Percentiles rank a stretch among this genome's conserved stretches.
These are phyloP conservation scores for Hephaestus fuliginosus DNA, from an alignment of 2,797 vertebrate species.

Conservation along the genomic window DNA sequence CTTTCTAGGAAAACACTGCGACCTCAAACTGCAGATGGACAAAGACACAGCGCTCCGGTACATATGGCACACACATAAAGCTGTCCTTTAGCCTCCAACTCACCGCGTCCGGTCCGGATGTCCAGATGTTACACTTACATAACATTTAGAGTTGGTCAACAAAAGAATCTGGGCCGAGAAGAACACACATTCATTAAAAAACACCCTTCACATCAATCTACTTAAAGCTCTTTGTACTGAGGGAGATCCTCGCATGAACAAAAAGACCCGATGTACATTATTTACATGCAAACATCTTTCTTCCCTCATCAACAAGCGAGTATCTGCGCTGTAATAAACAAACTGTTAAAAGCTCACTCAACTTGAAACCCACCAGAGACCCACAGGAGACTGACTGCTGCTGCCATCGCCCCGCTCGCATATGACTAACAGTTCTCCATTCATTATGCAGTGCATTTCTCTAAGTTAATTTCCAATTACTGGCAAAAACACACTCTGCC, in stretches of 20 bases:
- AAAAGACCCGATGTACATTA: background rate
- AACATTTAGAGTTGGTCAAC: constrained; percentile 39
- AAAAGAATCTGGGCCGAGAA: constrained; percentile 23
- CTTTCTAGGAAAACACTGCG: constrained; percentile 4
- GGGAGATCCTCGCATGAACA: background rate
- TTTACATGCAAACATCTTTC: constrained; percentile 5
- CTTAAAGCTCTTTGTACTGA: constrained; percentile 6
- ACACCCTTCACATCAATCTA: constrained; percentile 17
- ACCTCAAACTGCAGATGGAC: background rate
- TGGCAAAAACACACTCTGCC: constrained; percentile 23
- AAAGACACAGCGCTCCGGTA: background rate
- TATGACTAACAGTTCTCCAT: constrained; percentile 30
- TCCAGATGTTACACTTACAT: constrained; percentile 55
- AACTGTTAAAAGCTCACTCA: constrained; percentile 13
- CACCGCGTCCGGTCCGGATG: constrained; percentile 5
- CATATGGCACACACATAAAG: background rate
- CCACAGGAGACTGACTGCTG: background rate
- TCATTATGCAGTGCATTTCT: constrained; percentile 52
- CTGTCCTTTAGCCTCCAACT: constrained; percentile 7
- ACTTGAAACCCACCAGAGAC: constrained; percentile 1
- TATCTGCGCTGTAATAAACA: background rate
- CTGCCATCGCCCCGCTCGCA: constrained; percentile 27
- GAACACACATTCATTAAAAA: constrained; percentile 14
- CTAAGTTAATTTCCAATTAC: constrained; percentile 58
- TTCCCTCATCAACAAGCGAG: background rate